Evolutionary conservation across 2,888 invertebrate species (phyloP).

Genomic region (Callyntrura sp.): DNA sequence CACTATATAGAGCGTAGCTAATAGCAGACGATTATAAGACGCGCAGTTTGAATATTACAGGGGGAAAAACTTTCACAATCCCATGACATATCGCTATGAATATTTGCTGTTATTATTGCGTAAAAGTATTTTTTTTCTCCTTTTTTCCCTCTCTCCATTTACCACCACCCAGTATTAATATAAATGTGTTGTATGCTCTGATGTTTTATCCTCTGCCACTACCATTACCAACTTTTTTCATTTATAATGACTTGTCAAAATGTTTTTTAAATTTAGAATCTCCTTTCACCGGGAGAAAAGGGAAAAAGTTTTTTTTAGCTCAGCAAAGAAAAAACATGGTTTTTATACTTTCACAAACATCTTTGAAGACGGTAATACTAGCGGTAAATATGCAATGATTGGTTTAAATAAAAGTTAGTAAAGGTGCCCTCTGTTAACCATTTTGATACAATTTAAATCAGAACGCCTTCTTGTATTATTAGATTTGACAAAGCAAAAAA

Average conservation of each 20-base stretch:
- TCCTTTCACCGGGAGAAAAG: constrained; percentile 55
- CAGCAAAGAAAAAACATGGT: constrained; percentile 37
- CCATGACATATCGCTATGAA: constrained; percentile 49
- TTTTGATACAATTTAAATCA: too few relatives aligned
- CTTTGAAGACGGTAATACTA: too few relatives aligned
- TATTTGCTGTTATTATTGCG: constrained; percentile 58
- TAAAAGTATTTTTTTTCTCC: constrained; percentile 39
- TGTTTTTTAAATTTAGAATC: constrained; percentile 64
- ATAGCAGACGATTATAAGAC: constrained; percentile 32
- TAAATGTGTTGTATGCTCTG: constrained; percentile 35
- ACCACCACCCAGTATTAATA: constrained; percentile 54
- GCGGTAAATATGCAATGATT: too few relatives aligned
- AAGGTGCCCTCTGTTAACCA: too few relatives aligned
- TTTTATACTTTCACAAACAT: constrained; percentile 54
- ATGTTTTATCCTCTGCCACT: constrained; percentile 57
- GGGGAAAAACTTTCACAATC: constrained; percentile 35
- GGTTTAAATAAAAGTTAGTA: too few relatives aligned
- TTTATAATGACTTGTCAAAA: constrained; percentile 77
- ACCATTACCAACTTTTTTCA: constrained; percentile 67
- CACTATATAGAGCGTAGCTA: constrained; percentile 4
- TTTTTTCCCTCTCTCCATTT: not conserved
- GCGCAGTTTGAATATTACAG: not conserved
- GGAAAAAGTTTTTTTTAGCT: constrained; percentile 53
- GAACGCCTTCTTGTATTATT: too few relatives aligned
- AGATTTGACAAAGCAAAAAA: too few relatives aligned